Percentiles rank a stretch among this genome's conserved stretches.
These are phyloP conservation scores for Clunio marinus DNA, from an alignment of 2,888 invertebrate genomes.

Conservation along the genomic window DNA sequence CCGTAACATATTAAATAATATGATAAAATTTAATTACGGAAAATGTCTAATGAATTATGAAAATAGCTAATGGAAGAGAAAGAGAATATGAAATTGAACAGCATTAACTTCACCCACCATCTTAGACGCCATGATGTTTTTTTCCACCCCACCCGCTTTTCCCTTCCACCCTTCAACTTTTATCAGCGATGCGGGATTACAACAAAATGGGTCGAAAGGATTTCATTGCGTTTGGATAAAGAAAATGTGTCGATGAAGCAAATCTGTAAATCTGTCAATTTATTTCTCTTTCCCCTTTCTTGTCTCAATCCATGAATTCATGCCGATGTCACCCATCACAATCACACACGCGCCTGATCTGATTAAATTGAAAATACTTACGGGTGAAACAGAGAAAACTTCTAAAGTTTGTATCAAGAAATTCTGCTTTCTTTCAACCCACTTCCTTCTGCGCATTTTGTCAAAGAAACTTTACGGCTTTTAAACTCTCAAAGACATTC, in stretches of 20 bases:
- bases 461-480: background rate
- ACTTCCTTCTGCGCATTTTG: background rate
- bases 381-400: no score
- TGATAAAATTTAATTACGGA: background rate
- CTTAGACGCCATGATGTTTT: constrained; percentile 1
- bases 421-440: background rate
- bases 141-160: background rate
- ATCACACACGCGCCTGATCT: background rate
- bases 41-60: constrained; percentile 10
- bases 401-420: no score
- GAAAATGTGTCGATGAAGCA: background rate
- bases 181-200: no score
- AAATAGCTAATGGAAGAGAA: no score
- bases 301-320: no score
- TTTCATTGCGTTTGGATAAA: no score
- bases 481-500: no score
- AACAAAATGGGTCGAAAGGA: background rate
- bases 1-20: background rate
- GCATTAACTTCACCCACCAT: no score
- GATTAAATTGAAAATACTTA: constrained; percentile 1
- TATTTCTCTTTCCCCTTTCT: no score
- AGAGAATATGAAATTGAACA: no score
- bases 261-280: no score
- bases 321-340: no score
- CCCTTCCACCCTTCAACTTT: background rate